Conservation (phyloP, 92 coral and sea anemone genomes). For the Muricea muricata region DNA sequence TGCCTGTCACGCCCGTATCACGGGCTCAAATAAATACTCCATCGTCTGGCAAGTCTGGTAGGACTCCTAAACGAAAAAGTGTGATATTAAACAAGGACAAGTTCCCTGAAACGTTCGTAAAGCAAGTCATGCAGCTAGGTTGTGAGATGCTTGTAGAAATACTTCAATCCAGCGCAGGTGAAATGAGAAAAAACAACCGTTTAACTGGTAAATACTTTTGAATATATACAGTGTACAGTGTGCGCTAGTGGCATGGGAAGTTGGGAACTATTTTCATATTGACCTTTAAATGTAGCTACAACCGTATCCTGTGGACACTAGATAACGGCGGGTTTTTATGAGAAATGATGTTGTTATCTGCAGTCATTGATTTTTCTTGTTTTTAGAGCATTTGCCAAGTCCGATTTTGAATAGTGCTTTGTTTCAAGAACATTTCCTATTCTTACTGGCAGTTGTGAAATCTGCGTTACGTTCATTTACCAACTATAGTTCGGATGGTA, state of each 20-base stretch:
- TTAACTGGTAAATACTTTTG: constrained; percentile 12
- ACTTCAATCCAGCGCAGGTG: background rate
- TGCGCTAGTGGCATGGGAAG: too few relatives aligned
- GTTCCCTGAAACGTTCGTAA: constrained; percentile 31
- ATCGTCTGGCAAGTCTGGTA: background rate
- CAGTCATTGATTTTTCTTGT: background rate
- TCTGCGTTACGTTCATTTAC: constrained; percentile 29
- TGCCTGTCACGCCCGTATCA: constrained; percentile 37
- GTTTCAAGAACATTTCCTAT: constrained; percentile 1
- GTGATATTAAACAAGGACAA: constrained; percentile 34
- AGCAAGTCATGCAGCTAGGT: constrained; percentile 31
- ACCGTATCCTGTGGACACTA: too few relatives aligned
- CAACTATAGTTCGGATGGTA: constrained; percentile 13
- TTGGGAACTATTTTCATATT: too few relatives aligned
- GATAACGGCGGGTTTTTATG: too few relatives aligned
- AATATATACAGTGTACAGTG: too few relatives aligned
- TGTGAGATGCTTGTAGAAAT: constrained; percentile 39
- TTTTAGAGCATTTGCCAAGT: constrained; percentile 20
- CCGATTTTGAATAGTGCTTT: constrained; percentile 15
- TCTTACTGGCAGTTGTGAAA: constrained; percentile 35
- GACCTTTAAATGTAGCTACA: too few relatives aligned
- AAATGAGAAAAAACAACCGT: constrained; percentile 3
- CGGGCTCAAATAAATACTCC: constrained; percentile 2
- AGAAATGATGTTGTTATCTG: too few relatives aligned
- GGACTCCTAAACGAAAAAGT: background rate